Base-by-base conservation (phyloP, 1,140 invertebrate species). In the Batillaria attramentaria region DNA sequence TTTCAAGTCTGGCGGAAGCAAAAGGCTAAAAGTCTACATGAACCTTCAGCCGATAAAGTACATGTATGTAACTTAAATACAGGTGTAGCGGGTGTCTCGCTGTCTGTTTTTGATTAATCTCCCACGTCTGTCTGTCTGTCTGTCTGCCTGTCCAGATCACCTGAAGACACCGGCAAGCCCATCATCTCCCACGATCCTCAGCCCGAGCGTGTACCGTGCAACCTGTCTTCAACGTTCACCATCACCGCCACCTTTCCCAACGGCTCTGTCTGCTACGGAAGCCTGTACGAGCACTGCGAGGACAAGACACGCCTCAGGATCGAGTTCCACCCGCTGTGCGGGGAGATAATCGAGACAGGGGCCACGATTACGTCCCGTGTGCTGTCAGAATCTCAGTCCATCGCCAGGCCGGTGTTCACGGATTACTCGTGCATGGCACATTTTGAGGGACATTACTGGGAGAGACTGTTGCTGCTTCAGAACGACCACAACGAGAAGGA, bases 401-500 rank as follows among this genome's bases (percentile, higher is more conserved):
- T 2, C 35, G 16, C 66, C 10, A 70, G 33, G 35, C 65, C 84
- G 0, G 24, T 33, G 6, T 54, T 43, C 28, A 73, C 72, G 4
- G 84, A 85, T 35, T 87, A 79, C 72, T 41, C 42, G 2, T 87
- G 86, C 62, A n/a, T 85, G 42, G 84, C 81, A 16, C 62, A 39
- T 16, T 81, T 77, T 57, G 75, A 83, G 46, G 81, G 82, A 13
- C 83, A 86, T 16, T 84, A 84, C 43, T 87, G 84, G 84, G 86
- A 87, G 73, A 78, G 41, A 37, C 75, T 84, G 31, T 57, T 85
- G 28, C 50, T 87, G 10, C 42, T 87, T n/a, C 84, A 86, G 78
- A 87, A 82, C 57, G 2, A 62, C 2, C 18, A 65, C 5, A 73
- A 85, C 68, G 35, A 46, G 2, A 37, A 28, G 13, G 82, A 86